phyloP scores from a whole-genome alignment of 2,113 vertebrate species.

The Oncorhynchus nerka region DNA sequence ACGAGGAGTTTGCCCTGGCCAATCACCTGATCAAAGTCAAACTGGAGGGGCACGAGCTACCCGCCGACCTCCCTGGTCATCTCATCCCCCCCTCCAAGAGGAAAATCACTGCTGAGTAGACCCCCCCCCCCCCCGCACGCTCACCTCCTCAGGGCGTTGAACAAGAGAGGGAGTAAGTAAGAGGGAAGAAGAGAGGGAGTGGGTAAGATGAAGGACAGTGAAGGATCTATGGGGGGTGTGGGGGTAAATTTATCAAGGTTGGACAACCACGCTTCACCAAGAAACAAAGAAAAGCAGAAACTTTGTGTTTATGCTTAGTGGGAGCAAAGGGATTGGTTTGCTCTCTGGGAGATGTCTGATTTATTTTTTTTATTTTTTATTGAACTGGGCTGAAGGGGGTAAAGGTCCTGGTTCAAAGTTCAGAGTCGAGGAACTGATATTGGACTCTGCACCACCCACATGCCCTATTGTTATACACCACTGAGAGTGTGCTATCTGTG shows the following conservation, averaged over 20 bases:
- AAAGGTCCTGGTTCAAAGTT: background rate
- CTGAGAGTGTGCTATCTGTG: background rate
- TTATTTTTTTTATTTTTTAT: background rate
- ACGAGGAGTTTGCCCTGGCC: constrained; percentile 96
- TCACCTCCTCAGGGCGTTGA: background rate
- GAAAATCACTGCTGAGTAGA: constrained; percentile 86
- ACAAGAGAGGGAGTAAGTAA: constrained; percentile 45
- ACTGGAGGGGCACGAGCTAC: constrained; percentile 95
- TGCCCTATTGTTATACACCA: background rate
- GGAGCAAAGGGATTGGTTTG: constrained; percentile 2
- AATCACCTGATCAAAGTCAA: constrained; percentile 99
- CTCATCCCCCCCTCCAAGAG: constrained; percentile 94
- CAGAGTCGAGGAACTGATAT: background rate
- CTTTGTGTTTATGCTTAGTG: constrained; percentile 2
- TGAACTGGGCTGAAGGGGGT: background rate
- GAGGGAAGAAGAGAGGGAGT: constrained; percentile 42
- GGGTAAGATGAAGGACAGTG: constrained; percentile 9
- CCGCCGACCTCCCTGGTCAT: constrained; percentile 88
- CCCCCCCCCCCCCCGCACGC: constrained; percentile 71
- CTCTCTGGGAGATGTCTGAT: constrained; percentile 6
- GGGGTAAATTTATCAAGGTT: constrained; percentile 1
- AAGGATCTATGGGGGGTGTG: constrained; percentile 12
- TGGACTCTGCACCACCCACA: background rate
- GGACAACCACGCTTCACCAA: background rate
- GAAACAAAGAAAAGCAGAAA: constrained; percentile 12